Evolutionary conservation across 2,888 invertebrate species (phyloP).

Genomic region (Amphipyra tragopoginis): DNA sequence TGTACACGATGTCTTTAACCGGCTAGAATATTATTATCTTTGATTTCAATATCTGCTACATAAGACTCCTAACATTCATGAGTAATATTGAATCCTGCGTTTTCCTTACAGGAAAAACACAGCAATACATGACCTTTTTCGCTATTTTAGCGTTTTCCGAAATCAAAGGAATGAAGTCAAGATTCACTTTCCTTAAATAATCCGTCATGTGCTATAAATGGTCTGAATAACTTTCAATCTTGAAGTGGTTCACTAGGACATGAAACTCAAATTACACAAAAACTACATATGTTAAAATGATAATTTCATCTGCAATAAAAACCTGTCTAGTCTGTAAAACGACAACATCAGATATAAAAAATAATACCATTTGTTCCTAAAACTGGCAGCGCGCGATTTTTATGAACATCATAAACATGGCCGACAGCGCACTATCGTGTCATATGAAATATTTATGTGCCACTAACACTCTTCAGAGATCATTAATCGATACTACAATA

Average conservation of each 20-base stretch:
- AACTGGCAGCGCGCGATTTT: conserved; percentile 69
- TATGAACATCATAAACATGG: conserved; percentile 79
- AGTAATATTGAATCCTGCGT: neutral
- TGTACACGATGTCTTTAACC: neutral
- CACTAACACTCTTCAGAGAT: conserved; percentile 73
- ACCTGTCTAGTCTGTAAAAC: conserved; percentile 15
- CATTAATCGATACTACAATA: conserved; percentile 70
- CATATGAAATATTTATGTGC: conserved; percentile 79
- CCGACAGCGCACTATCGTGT: conserved; percentile 78
- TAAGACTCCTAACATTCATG: neutral
- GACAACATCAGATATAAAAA: conserved; percentile 53
- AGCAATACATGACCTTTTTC: neutral
- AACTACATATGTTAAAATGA: neutral
- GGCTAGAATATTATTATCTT: no score
- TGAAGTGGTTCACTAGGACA: no score
- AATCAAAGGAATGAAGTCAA: neutral
- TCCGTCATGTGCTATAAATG: neutral
- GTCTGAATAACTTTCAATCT: neutral
- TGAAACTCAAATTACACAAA: no score
- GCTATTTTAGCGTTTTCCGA: neutral
- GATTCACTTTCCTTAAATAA: neutral
- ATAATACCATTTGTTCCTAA: conserved; percentile 68
- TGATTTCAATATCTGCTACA: no score
- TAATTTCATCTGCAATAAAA: conserved; percentile 17
- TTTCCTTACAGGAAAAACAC: neutral